These are phyloP conservation scores for Micoletzkya japonica DNA, from an alignment of 2,888 invertebrate species.

Conservation along the genomic window DNA sequence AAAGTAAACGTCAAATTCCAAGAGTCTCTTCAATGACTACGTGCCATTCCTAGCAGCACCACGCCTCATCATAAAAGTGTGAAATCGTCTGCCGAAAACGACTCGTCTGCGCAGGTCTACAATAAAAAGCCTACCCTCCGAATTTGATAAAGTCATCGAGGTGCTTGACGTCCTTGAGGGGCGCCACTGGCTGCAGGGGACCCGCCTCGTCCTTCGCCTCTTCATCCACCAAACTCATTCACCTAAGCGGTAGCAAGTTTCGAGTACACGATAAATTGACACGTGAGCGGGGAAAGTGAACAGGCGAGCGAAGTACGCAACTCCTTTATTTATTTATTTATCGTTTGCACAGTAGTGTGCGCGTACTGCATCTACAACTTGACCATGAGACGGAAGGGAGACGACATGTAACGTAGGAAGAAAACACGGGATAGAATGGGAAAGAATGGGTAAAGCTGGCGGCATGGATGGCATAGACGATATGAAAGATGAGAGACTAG, in stretches of 20 bases:
- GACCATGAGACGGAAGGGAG: too few species aligned
- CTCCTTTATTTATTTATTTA: too few species aligned
- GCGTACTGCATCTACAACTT: too few species aligned
- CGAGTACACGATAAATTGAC: too few species aligned
- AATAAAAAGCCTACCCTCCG: conserved; percentile 38
- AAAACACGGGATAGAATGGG: background rate
- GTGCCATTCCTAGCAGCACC: too few species aligned
- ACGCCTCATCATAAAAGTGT: background rate
- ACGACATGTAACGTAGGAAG: too few species aligned
- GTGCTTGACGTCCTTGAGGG: conserved; percentile 8
- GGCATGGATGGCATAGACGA: background rate
- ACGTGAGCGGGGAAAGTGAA: too few species aligned
- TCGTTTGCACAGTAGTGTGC: too few species aligned
- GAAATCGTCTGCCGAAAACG: too few species aligned
- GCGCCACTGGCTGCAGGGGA: background rate
- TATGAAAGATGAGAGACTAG: background rate
- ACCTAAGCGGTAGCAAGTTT: too few species aligned
- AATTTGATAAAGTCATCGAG: conserved; percentile 45
- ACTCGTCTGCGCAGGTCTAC: background rate
- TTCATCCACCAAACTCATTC: too few species aligned
- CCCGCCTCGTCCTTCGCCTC: conserved; percentile 19
- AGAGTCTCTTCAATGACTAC: background rate
- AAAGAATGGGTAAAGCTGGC: background rate
- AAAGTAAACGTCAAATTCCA: background rate
- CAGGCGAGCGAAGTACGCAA: too few species aligned